Conservation (phyloP, 1,140 invertebrate genomes). For the Scylla paramamosain region DNA sequence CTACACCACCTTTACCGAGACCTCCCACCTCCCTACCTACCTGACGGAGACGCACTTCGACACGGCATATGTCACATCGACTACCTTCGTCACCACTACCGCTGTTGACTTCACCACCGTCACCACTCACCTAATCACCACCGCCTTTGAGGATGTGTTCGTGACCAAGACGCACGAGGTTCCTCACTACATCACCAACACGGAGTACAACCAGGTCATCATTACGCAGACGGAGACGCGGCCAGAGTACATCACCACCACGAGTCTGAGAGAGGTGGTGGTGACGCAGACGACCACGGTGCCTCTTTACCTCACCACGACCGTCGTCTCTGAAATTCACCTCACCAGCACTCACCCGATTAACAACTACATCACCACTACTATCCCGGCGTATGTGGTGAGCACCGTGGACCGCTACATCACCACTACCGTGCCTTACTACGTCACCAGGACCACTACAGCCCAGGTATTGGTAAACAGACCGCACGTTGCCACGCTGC, state of each 20-base stretch:
- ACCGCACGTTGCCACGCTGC: background rate
- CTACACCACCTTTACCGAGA: slow-evolving; percentile 59
- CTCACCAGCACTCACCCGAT: slow-evolving; percentile 56
- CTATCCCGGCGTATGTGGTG: slow-evolving; percentile 49
- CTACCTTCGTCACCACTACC: slow-evolving; percentile 53
- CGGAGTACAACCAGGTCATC: slow-evolving; percentile 47
- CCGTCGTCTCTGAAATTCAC: slow-evolving; percentile 53
- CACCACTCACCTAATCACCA: slow-evolving; percentile 52
- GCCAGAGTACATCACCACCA: slow-evolving; percentile 67
- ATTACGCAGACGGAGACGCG: slow-evolving; percentile 66
- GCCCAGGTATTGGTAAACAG: slow-evolving; percentile 47
- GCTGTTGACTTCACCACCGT: slow-evolving; percentile 54
- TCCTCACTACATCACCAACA: slow-evolving; percentile 59
- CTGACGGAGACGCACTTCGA: slow-evolving; percentile 66
- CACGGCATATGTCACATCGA: slow-evolving; percentile 51
- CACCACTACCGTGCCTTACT: slow-evolving; percentile 54
- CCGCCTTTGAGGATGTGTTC: slow-evolving; percentile 55
- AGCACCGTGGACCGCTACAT: slow-evolving; percentile 60
- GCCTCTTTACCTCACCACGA: slow-evolving; percentile 68
- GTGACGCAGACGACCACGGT: slow-evolving; percentile 68
- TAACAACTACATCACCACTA: slow-evolving; percentile 70
- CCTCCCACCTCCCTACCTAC: slow-evolving; percentile 52
- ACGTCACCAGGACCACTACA: slow-evolving; percentile 53
- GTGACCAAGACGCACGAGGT: slow-evolving; percentile 62
- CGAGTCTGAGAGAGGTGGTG: slow-evolving; percentile 46